phyloP scores from a whole-genome alignment of 2,797 vertebrate genomes.

The Glossophaga mutica region DNA sequence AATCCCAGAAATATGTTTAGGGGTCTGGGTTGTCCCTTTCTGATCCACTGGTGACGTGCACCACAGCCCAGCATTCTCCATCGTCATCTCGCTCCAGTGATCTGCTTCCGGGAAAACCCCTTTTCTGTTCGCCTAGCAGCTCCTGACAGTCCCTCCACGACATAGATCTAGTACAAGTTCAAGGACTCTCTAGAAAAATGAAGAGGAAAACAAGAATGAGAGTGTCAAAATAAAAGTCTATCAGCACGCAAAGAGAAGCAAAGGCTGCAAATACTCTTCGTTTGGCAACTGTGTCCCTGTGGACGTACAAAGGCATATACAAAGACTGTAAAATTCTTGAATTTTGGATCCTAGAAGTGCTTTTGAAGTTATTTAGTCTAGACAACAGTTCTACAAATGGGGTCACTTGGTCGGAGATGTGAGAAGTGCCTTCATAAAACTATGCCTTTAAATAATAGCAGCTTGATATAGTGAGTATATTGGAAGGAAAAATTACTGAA shows the following conservation, averaged over 20 bases:
- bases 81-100: neutral
- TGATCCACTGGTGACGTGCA: neutral
- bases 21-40: neutral
- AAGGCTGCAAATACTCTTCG: neutral
- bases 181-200: neutral
- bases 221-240: neutral
- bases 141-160: neutral
- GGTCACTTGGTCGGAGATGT: neutral
- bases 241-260: neutral
- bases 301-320: neutral
- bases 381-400: neutral
- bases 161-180: neutral
- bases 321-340: neutral
- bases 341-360: neutral
- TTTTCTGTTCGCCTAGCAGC: neutral
- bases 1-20: neutral
- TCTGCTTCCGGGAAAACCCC: neutral
- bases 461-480: neutral
- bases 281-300: neutral
- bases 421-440: neutral
- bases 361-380: neutral
- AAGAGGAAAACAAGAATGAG: neutral
- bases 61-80: too few species aligned
- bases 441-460: neutral
- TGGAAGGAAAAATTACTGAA: neutral